Percentiles rank a stretch among this genome's conserved stretches.
Evolutionary conservation across 2,113 vertebrate genomes (phyloP).

Genomic region (Lynx canadensis): DNA sequence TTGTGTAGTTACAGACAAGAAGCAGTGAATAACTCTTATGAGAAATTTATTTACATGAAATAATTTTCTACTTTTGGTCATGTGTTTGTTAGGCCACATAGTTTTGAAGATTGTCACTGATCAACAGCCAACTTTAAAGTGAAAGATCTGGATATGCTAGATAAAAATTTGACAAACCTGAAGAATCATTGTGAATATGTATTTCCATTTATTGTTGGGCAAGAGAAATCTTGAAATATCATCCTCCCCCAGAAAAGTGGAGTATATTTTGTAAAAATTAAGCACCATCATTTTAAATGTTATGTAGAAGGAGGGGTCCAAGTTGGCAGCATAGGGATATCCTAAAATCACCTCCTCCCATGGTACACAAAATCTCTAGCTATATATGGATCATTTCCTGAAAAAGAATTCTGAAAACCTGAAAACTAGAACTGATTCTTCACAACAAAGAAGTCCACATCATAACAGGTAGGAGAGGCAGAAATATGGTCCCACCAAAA

Average conservation of each 20-base stretch:
- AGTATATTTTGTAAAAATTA: not conserved
- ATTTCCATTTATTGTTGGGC: not conserved
- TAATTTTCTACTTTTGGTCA: slow-evolving; percentile 15
- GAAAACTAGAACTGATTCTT: not conserved
- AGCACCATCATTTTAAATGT: slow-evolving; percentile 14
- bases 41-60: slow-evolving; percentile 9
- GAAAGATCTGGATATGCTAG: not conserved
- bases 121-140: not conserved
- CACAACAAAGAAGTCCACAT: not conserved
- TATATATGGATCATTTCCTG: not conserved
- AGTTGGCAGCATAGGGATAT: not conserved
- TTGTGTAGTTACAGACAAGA: slow-evolving; percentile 64
- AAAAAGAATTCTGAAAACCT: not conserved
- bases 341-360: not conserved
- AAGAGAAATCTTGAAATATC: slow-evolving; percentile 3
- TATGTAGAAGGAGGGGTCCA: not conserved
- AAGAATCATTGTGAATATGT: not conserved
- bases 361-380: not conserved
- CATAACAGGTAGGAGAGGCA: not conserved
- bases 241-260: not conserved
- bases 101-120: not conserved
- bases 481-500: not conserved
- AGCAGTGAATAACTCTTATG: slow-evolving; percentile 17
- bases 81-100: not conserved
- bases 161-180: slow-evolving; percentile 3